phyloP scores from a whole-genome alignment of 2,888 invertebrate genomes.

The Drosophila meridiana region DNA sequence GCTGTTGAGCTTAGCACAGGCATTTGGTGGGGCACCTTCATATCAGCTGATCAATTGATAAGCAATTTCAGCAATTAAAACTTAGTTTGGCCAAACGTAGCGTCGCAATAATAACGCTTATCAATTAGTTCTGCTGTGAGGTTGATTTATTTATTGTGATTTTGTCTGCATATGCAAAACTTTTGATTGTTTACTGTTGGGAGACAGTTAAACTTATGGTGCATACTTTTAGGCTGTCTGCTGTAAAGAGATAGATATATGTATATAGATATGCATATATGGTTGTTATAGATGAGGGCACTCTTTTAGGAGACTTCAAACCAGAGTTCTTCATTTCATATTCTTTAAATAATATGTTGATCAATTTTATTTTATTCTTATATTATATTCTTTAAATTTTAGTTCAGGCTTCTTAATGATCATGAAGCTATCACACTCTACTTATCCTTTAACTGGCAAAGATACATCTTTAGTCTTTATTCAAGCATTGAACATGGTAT shows the following conservation, averaged over 20 bases:
- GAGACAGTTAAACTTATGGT: neutral
- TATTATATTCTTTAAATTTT: too few species aligned
- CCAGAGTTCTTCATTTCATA: neutral
- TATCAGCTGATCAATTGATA: conserved; percentile 45
- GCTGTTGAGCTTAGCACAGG: conserved; percentile 21
- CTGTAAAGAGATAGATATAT: neutral
- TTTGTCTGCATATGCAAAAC: neutral
- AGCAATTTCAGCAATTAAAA: conserved; percentile 14
- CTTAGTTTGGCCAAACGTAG: conserved; percentile 13
- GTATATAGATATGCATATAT: neutral
- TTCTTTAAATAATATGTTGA: too few species aligned
- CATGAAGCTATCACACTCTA: too few species aligned
- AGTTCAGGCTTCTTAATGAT: too few species aligned
- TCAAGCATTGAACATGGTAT: too few species aligned
- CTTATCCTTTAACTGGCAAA: too few species aligned
- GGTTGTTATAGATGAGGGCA: too few species aligned
- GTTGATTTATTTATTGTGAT: neutral
- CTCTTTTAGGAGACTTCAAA: neutral
- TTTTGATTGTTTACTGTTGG: neutral
- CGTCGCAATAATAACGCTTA: conserved; percentile 29
- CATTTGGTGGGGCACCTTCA: conserved; percentile 11
- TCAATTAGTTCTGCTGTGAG: neutral
- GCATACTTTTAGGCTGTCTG: neutral
- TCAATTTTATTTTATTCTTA: too few species aligned
- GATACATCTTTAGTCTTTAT: too few species aligned